Conservation (phyloP, 2,888 invertebrate species). For the Agonopterix subpropinquella region DNA sequence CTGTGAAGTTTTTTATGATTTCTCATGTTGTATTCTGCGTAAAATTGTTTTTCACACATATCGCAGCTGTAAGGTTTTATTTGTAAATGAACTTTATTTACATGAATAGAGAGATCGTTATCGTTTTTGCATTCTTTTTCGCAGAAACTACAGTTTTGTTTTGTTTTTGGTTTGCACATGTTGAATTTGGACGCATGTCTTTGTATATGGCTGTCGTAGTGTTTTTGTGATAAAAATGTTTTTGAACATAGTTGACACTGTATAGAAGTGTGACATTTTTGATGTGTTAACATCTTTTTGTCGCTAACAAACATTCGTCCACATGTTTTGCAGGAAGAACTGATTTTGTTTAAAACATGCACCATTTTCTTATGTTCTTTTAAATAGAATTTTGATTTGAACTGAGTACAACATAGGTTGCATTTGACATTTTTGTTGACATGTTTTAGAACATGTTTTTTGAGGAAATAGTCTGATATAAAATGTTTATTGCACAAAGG, state of each 20-base stretch:
- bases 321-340: constrained; percentile 37
- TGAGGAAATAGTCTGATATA: constrained; percentile 55
- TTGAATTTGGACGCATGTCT: constrained; percentile 42
- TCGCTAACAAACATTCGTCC: constrained; percentile 33
- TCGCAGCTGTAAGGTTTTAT: constrained; percentile 63
- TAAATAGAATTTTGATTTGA: constrained; percentile 48
- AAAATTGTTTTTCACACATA: constrained; percentile 62
- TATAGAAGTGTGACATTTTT: constrained; percentile 32
- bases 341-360: constrained; percentile 34
- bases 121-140: constrained; percentile 50
- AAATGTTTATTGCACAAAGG: constrained; percentile 55
- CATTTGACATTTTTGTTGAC: constrained; percentile 32
- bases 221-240: constrained; percentile 31
- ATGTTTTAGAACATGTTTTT: constrained; percentile 50
- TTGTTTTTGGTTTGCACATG: constrained; percentile 18
- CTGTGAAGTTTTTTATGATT: constrained; percentile 52
- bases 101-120: constrained; percentile 53
- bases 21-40: constrained; percentile 49
- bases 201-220: constrained; percentile 44
- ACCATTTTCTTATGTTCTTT: constrained; percentile 52
- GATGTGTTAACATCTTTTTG: constrained; percentile 33
- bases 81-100: constrained; percentile 61
- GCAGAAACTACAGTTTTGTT: constrained; percentile 57
- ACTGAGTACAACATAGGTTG: constrained; percentile 29
- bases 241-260: constrained; percentile 50